Evolutionary conservation across 2,797 vertebrate genomes (phyloP).

Genomic region (Rhinogobio ventralis): DNA sequence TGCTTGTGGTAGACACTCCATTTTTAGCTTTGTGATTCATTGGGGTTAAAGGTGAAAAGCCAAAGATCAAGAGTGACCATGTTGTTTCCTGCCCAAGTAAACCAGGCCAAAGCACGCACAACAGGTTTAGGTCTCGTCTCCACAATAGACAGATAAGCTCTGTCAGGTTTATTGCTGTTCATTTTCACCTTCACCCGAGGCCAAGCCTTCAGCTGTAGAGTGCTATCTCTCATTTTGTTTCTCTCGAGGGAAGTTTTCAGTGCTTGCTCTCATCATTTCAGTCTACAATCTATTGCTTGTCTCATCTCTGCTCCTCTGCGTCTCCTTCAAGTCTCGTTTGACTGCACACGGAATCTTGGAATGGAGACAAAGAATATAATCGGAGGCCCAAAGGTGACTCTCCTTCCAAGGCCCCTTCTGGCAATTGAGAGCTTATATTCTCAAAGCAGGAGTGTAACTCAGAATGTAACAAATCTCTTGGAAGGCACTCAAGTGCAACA

Average conservation of each 20-base stretch:
- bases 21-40: constrained; percentile 47
- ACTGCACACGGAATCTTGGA: constrained; percentile 57
- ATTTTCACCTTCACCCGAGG: constrained; percentile 18
- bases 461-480: constrained; percentile 55
- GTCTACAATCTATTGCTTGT: constrained; percentile 16
- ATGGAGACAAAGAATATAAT: constrained; percentile 59
- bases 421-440: constrained; percentile 31
- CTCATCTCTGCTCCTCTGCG: constrained; percentile 40
- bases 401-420: constrained; percentile 53
- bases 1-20: background rate
- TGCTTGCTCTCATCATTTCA: constrained; percentile 3
- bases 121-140: constrained; percentile 24
- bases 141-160: constrained; percentile 10
- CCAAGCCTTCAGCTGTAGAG: constrained; percentile 9
- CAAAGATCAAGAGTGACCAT: constrained; percentile 50
- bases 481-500: constrained; percentile 52
- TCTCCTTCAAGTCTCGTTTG: constrained; percentile 52
- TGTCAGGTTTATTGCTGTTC: constrained; percentile 38
- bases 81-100: constrained; percentile 36
- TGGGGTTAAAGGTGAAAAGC: constrained; percentile 49
- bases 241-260: constrained; percentile 31
- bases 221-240: background rate
- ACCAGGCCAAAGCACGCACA: constrained; percentile 28
- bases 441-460: constrained; percentile 52
- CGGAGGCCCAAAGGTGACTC: constrained; percentile 55